Conservation (phyloP, 2,113 vertebrate species). For the Cyprinodon brontotheroides region DNA sequence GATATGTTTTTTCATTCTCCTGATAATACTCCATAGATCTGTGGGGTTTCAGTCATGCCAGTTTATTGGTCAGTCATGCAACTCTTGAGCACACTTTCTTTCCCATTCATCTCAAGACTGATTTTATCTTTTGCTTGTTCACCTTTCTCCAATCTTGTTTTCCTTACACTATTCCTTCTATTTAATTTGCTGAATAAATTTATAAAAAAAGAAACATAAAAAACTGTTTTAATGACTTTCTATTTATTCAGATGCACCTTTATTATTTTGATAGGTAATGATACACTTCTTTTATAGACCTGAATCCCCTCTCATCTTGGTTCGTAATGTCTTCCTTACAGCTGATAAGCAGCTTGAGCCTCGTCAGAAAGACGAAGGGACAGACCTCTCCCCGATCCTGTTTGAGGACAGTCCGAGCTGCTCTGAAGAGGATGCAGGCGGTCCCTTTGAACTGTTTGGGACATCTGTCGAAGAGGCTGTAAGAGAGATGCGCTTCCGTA, state of each 20-base stretch:
- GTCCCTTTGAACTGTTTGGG: constrained; percentile 83
- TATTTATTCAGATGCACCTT: background rate
- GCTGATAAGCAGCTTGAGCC: constrained; percentile 24
- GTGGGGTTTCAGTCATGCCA: no score
- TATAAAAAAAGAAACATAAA: background rate
- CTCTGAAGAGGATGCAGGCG: constrained; percentile 66
- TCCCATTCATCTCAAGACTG: background rate
- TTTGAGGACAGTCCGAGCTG: constrained; percentile 85
- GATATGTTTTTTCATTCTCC: no score
- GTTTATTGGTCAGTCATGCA: no score
- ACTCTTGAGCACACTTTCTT: no score
- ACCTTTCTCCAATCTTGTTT: background rate
- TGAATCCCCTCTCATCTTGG: background rate
- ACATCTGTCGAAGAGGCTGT: constrained; percentile 90
- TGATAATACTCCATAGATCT: no score
- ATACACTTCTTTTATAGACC: background rate
- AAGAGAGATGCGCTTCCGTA: constrained; percentile 95
- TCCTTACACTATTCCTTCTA: background rate
- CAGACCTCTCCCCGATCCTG: constrained; percentile 84
- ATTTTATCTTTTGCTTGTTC: background rate
- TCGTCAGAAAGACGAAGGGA: constrained; percentile 24
- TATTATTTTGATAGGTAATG: background rate
- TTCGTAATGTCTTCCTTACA: constrained; percentile 13
- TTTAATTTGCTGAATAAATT: background rate
- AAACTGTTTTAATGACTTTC: background rate